These are phyloP conservation scores for Zalophus californianus DNA, from an alignment of 2,797 vertebrate species.

Conservation along the genomic window DNA sequence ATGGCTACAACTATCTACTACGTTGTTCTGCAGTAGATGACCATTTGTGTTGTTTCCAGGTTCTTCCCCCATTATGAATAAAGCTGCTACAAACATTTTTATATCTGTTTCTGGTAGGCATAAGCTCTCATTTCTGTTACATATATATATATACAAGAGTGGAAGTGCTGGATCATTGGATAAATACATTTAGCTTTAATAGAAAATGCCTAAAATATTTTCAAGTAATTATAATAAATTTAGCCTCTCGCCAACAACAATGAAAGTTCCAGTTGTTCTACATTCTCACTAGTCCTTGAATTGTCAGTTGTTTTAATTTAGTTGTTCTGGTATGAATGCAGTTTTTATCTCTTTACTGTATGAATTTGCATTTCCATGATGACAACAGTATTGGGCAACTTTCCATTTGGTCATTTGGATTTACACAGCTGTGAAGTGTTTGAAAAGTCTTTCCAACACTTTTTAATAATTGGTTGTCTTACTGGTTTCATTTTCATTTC, in stretches of 20 bases:
- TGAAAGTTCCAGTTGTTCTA: neutral
- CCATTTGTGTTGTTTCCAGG: neutral
- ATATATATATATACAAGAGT: neutral
- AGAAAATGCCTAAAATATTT: neutral
- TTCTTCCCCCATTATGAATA: neutral
- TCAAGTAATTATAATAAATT: neutral
- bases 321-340: neutral
- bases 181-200: neutral
- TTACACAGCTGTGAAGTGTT: neutral
- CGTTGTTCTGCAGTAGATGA: neutral
- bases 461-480: neutral
- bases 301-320: neutral
- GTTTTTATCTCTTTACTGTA: neutral
- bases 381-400: neutral
- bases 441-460: neutral
- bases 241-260: neutral
- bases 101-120: neutral
- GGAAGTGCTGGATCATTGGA: neutral
- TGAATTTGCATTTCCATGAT: neutral
- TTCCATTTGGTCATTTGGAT: neutral
- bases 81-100: neutral
- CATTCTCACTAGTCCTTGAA: neutral
- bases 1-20: too few species aligned
- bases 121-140: neutral
- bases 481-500: neutral